Percentiles rank a stretch among this genome's conserved stretches.
Evolutionary conservation across 2,888 invertebrate species (phyloP).

Genomic region (Dryococelus australis): DNA sequence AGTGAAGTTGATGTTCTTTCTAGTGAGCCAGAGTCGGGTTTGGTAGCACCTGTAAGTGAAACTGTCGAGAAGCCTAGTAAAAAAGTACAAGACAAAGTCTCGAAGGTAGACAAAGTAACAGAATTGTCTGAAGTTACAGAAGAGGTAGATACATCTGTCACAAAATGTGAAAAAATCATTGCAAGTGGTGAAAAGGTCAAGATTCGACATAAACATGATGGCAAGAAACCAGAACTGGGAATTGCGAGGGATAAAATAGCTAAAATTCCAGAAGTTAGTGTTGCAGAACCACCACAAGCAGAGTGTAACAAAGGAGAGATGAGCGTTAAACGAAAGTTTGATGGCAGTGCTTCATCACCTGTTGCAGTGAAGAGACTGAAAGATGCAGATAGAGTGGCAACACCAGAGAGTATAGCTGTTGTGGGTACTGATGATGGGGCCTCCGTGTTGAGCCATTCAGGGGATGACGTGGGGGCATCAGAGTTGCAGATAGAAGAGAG

Average conservation of each 20-base stretch:
- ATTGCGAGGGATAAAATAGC: constrained; percentile 32
- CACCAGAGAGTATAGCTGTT: background rate
- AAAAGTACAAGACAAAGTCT: background rate
- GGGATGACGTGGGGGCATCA: background rate
- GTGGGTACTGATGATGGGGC: background rate
- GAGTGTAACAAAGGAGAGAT: background rate
- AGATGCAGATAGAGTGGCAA: background rate
- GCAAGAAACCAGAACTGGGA: constrained; percentile 11
- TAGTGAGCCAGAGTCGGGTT: background rate
- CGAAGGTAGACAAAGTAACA: constrained; percentile 21
- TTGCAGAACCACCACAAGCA: background rate
- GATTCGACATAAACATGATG: background rate
- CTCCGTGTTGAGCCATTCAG: background rate
- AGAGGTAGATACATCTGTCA: background rate
- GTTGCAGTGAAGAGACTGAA: background rate
- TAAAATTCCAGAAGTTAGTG: constrained; percentile 33
- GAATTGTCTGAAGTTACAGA: constrained; percentile 30
- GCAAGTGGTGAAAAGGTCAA: background rate
- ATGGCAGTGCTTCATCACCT: background rate
- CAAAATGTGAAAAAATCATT: background rate
- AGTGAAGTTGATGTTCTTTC: background rate
- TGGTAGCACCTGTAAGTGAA: background rate
- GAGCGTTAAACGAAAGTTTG: background rate
- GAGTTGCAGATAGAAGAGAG: background rate
- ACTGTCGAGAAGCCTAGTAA: background rate